A percentile compares a stretch with the other conserved stretches of the same genome.
Evolutionary conservation across 2,888 invertebrate species (phyloP).

Genomic region (Listrodromus nycthemerus): DNA sequence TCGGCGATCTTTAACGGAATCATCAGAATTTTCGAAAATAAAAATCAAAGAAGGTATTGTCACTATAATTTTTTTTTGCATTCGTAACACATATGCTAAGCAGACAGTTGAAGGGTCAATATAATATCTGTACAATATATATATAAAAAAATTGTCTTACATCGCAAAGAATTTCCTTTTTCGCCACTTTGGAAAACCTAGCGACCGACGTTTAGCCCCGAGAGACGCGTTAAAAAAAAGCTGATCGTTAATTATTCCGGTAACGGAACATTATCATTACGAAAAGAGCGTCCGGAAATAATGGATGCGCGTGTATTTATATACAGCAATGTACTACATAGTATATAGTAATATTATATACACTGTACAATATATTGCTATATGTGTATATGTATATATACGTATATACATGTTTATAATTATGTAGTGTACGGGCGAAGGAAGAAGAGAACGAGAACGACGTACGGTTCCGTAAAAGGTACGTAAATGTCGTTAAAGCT

Average conservation of each 20-base stretch:
- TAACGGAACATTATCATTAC: slow-evolving; percentile 70
- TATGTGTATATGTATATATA: not conserved
- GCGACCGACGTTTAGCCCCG: slow-evolving; percentile 35
- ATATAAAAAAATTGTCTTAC: slow-evolving; percentile 36
- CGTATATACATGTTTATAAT: not conserved
- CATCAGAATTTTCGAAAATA: too few relatives aligned
- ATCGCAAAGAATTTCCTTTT: not conserved
- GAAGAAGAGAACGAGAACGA: slow-evolving; percentile 63
- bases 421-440: slow-evolving; percentile 23
- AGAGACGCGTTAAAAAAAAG: slow-evolving; percentile 28
- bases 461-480: slow-evolving; percentile 70
- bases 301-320: slow-evolving; percentile 61
- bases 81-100: too few relatives aligned
- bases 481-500: slow-evolving; percentile 69
- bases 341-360: slow-evolving; percentile 8
- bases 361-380: not conserved
- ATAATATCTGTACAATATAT: too few relatives aligned
- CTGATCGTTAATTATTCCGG: slow-evolving; percentile 65
- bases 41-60: too few relatives aligned
- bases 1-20: too few relatives aligned
- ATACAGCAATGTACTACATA: slow-evolving; percentile 13
- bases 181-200: slow-evolving; percentile 15
- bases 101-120: too few relatives aligned
- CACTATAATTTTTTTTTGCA: too few relatives aligned
- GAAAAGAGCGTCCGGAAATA: slow-evolving; percentile 72